These are phyloP conservation scores for Andrena fulva DNA, from an alignment of 2,888 invertebrate genomes.

Conservation along the genomic window DNA sequence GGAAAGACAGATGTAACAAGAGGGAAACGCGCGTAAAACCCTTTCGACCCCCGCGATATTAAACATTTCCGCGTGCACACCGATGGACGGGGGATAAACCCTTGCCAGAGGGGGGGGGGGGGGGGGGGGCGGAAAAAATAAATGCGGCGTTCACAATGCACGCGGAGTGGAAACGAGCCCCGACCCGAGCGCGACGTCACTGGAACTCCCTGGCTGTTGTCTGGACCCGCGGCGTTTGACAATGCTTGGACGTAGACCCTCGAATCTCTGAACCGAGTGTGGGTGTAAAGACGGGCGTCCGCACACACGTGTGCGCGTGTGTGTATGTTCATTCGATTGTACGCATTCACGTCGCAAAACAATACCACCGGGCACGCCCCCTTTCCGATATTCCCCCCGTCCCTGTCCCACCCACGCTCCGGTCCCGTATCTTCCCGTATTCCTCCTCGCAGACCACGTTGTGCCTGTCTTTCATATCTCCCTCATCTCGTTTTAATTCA, in stretches of 20 bases:
- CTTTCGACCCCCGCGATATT: conserved; percentile 46
- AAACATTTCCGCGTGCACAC: conserved; percentile 45
- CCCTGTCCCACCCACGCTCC: conserved; percentile 15
- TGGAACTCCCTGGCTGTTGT: conserved; percentile 34
- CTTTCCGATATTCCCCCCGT: conserved; percentile 36
- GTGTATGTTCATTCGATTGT: conserved; percentile 49
- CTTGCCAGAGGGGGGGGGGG: neutral
- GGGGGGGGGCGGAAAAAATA: conserved; percentile 3
- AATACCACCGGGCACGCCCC: conserved; percentile 59
- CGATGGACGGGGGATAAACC: conserved; percentile 19
- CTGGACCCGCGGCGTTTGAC: conserved; percentile 33
- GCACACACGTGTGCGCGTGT: neutral
- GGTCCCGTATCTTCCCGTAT: conserved; percentile 22
- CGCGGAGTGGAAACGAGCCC: conserved; percentile 8
- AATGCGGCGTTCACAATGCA: conserved; percentile 16
- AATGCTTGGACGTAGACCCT: conserved; percentile 27
- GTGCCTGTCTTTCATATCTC: neutral
- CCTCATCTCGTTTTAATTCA: neutral
- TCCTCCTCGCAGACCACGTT: neutral
- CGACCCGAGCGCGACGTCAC: neutral
- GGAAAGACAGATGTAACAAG: conserved; percentile 25
- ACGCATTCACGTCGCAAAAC: conserved; percentile 73
- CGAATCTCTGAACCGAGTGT: conserved; percentile 22
- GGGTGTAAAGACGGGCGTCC: neutral
- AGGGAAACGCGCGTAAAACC: conserved; percentile 2